Evolutionary conservation across 2,888 invertebrate species (phyloP).

Genomic region (Ellobium chinense): DNA sequence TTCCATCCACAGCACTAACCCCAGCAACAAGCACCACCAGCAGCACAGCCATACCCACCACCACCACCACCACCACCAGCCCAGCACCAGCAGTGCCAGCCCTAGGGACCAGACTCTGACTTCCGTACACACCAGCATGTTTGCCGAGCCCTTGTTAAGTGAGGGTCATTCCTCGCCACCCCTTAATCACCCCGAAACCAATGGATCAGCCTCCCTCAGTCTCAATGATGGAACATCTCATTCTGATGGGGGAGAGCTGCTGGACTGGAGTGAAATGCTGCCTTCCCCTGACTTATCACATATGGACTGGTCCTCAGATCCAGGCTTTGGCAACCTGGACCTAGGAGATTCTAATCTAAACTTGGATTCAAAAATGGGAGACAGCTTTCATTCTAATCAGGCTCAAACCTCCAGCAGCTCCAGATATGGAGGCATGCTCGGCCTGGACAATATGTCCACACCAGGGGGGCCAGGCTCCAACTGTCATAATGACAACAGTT

Average conservation of each 20-base stretch:
- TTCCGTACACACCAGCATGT: constrained; percentile 27
- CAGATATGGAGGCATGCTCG: constrained; percentile 1
- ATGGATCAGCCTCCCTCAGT: constrained; percentile 44
- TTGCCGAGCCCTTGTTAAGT: constrained; percentile 5
- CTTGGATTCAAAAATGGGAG: constrained; percentile 36
- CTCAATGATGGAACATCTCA: constrained; percentile 30
- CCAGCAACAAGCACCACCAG: not conserved
- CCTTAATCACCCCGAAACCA: constrained; percentile 40
- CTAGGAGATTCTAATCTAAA: constrained; percentile 57
- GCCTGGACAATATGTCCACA: constrained; percentile 16
- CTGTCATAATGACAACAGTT: constrained; percentile 12
- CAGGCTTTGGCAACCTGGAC: constrained; percentile 65
- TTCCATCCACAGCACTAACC: not conserved
- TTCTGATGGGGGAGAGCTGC: constrained; percentile 55
- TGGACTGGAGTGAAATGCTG: constrained; percentile 69
- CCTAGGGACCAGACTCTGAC: constrained; percentile 35
- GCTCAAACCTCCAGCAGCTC: not conserved
- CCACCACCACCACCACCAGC: not conserved
- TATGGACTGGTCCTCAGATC: constrained; percentile 74
- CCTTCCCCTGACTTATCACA: constrained; percentile 60
- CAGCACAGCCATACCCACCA: not conserved
- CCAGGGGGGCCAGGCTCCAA: not conserved
- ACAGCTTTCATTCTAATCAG: not conserved
- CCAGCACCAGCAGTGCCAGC: not conserved
- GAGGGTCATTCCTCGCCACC: constrained; percentile 35